phyloP scores from a whole-genome alignment of 2,113 vertebrate genomes.

The Tragelaphus strepsiceros region DNA sequence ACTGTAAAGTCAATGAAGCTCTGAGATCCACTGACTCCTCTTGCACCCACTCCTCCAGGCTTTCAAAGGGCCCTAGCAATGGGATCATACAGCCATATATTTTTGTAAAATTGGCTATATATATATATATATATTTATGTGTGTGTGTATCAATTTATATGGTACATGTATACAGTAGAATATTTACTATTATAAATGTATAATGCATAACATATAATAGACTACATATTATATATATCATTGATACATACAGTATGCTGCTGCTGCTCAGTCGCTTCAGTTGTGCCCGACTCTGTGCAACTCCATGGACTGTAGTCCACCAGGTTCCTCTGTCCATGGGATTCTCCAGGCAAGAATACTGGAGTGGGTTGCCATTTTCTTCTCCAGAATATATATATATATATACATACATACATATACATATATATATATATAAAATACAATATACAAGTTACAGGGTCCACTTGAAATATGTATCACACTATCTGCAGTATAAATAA shows the following conservation, averaged over 20 bases:
- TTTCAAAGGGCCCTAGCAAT: background rate
- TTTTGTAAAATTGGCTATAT: background rate
- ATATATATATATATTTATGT: background rate
- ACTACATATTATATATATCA: background rate
- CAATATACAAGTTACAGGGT: background rate
- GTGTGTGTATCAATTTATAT: background rate
- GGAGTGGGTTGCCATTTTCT: background rate
- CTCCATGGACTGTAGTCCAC: background rate
- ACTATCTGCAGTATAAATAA: background rate
- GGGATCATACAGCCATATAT: background rate
- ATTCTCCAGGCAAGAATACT: background rate
- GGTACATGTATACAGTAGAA: background rate
- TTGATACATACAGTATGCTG: background rate
- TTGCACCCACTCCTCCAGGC: background rate
- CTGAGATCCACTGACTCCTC: background rate
- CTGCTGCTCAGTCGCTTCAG: background rate
- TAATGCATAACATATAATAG: background rate
- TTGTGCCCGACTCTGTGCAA: background rate
- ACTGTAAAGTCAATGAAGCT: background rate
- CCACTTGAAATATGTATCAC: background rate
- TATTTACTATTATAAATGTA: background rate
- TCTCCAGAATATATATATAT: background rate
- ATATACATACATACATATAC: background rate
- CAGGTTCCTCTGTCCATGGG: background rate
- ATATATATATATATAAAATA: background rate